Conservation (phyloP, 2,888 invertebrate species). For the Papilio protenor region DNA sequence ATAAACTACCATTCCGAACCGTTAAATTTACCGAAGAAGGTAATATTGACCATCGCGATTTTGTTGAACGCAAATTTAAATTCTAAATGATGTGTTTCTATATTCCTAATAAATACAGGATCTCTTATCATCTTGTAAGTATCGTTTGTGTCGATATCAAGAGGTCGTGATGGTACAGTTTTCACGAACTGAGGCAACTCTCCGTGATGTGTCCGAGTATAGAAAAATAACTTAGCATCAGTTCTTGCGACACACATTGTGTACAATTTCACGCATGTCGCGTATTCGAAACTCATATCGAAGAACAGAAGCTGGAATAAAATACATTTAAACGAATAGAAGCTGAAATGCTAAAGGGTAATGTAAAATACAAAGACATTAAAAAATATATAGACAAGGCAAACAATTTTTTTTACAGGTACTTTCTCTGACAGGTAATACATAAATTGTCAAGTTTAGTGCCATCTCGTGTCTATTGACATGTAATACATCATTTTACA, state of each 20-base stretch:
- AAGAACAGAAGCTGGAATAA: constrained; percentile 25
- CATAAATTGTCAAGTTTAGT: too few relatives aligned
- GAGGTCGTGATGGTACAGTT: constrained; percentile 7
- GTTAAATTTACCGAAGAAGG: constrained; percentile 21
- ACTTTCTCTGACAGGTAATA: too few relatives aligned
- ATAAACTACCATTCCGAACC: not conserved
- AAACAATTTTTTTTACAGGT: too few relatives aligned
- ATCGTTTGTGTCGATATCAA: constrained; percentile 4
- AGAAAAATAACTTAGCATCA: constrained; percentile 20
- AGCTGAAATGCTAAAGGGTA: not conserved
- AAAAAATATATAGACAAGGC: too few relatives aligned
- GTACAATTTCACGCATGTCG: constrained; percentile 46
- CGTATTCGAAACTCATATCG: constrained; percentile 21
- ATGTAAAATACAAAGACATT: too few relatives aligned
- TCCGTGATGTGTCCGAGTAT: not conserved
- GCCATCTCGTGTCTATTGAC: too few relatives aligned
- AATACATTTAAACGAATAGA: not conserved
- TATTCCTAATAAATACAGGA: not conserved
- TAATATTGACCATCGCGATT: not conserved
- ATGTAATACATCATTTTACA: too few relatives aligned
- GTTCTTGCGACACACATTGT: constrained; percentile 44
- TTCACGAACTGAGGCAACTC: not conserved
- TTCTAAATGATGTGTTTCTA: constrained; percentile 9
- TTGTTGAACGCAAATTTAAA: constrained; percentile 47
- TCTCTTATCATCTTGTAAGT: constrained; percentile 32